Evolutionary conservation across 2,888 invertebrate genomes (phyloP), one percentile per base, ranked within the genome.

Genomic region (Dorcus parallelipipedus): DNA sequence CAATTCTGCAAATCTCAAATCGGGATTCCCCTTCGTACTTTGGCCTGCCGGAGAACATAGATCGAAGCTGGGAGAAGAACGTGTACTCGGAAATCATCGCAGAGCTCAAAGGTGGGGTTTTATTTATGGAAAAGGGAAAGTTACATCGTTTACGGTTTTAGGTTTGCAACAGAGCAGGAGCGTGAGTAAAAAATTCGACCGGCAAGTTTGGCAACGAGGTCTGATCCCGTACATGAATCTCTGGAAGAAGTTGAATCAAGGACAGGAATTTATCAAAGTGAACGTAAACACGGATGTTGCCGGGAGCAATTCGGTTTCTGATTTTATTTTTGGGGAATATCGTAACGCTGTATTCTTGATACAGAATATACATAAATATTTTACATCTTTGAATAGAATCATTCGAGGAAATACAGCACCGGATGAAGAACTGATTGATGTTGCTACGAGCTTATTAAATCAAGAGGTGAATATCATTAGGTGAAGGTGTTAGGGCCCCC

Each of bases 1-100:
- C 84, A 1, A 83, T 94, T 56, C 85, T 86, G 52, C 81, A 82
- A 33, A 77, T 94, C 47, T 86, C 91, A 0, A 88, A 89, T 61
- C 81, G 82, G 52, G 93, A 95, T 74, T 79, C 84, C 9, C 91
- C 95, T 0, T 81, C 84, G 5, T 84, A 89, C 69, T 90, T 95
- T 70, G 93, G 93, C 3, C 79, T 97, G 49, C 92, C 97, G 0
- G 88, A 88, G 52, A 97, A 96, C 75, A 92, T 95, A 59, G 88
- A 93, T 64, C 81, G 89, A 52, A 89, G 93, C 7, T 91, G 92
- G 85, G 93, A 95, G 75, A 84, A 86, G 64, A 87, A 85, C 55
- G 83, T 87, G 3, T 83, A 83, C 1, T 76, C 76, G 8, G 74
- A 79, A 23, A 86, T 90, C n/a, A 81, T 92, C 50, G 74, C 77